Percentiles rank a stretch among this genome's conserved stretches.
Evolutionary conservation across 2,888 invertebrate species (phyloP).

Genomic region (Byasa hedistus): DNA sequence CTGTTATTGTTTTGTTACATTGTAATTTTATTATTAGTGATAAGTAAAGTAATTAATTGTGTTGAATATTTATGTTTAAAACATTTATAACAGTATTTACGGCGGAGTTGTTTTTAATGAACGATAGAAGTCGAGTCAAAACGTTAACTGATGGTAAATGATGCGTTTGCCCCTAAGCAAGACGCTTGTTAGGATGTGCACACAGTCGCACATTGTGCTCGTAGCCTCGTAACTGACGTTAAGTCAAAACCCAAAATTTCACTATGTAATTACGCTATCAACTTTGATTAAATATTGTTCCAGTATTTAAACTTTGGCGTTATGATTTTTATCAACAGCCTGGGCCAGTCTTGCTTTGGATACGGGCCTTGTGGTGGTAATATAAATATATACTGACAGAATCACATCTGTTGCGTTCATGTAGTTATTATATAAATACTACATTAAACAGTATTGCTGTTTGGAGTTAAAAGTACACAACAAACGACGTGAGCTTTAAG

Average conservation of each 20-base stretch:
- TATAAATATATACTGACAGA: no score
- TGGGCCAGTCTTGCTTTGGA: no score
- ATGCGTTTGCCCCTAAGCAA: background rate
- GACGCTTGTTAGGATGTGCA: background rate
- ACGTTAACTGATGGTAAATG: background rate
- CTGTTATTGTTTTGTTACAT: background rate
- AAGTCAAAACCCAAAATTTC: background rate
- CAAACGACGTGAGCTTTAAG: conserved; percentile 44
- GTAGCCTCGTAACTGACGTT: background rate
- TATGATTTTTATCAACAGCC: no score
- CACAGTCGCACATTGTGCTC: background rate
- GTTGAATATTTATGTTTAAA: no score
- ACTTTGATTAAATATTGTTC: background rate
- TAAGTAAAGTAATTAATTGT: no score
- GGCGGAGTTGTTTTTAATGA: background rate
- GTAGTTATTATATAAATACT: conserved; percentile 8
- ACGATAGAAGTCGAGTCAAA: no score
- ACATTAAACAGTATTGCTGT: conserved; percentile 40
- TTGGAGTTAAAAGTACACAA: conserved; percentile 49
- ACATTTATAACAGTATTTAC: no score
- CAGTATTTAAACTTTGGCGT: no score
- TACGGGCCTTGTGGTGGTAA: no score
- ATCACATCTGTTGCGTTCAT: no score
- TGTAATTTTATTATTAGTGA: background rate
- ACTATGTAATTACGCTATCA: background rate